Evolutionary conservation across 2,113 vertebrate species (phyloP).

Genomic region (Solea senegalensis): DNA sequence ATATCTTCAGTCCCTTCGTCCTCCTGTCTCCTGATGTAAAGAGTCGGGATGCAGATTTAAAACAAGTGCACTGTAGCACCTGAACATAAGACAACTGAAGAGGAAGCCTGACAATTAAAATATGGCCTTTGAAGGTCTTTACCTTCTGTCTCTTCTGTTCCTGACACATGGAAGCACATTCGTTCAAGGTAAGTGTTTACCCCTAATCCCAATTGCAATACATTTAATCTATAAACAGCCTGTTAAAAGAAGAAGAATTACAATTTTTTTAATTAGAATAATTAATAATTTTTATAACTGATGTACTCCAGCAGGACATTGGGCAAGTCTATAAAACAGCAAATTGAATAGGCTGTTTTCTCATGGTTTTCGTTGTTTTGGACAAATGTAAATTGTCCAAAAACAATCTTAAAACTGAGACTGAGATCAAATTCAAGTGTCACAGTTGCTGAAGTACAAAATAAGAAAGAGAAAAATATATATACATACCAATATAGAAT

Average conservation of each 20-base stretch:
- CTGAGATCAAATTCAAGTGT: too few species aligned
- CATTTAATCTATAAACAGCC: neutral
- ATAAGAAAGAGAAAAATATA: too few species aligned
- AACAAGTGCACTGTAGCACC: slow-evolving; percentile 19
- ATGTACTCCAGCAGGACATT: too few species aligned
- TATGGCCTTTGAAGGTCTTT: slow-evolving; percentile 61
- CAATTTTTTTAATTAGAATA: too few species aligned
- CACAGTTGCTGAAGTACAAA: too few species aligned
- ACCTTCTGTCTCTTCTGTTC: slow-evolving; percentile 59
- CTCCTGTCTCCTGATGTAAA: neutral
- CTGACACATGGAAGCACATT: slow-evolving; percentile 52
- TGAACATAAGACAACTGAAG: slow-evolving; percentile 4
- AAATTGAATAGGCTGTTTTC: too few species aligned
- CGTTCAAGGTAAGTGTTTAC: slow-evolving; percentile 62
- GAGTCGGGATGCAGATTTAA: slow-evolving; percentile 13
- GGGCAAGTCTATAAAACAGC: too few species aligned
- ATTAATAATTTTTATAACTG: too few species aligned
- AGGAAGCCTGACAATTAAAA: slow-evolving; percentile 21
- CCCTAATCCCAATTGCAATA: neutral
- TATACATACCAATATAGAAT: too few species aligned
- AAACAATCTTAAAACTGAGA: too few species aligned
- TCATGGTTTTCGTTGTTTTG: too few species aligned
- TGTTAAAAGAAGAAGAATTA: neutral
- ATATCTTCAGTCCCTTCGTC: slow-evolving; percentile 22
- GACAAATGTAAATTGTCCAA: too few species aligned